A percentile compares a stretch with the other conserved stretches of the same genome.
phyloP scores from a whole-genome alignment of 2,888 invertebrate species.

The Drosophila testacea region DNA sequence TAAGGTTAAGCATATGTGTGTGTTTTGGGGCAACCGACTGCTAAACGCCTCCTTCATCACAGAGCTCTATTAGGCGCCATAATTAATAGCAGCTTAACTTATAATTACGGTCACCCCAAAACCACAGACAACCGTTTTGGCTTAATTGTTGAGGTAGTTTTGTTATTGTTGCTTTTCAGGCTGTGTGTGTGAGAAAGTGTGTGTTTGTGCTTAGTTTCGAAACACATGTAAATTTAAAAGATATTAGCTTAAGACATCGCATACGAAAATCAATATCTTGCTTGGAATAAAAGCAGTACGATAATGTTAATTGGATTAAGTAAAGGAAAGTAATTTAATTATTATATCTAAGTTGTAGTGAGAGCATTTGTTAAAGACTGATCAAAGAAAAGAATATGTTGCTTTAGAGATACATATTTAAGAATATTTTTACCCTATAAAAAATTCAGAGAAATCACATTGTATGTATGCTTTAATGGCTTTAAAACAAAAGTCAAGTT shows the following conservation, averaged over 20 bases:
- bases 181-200: neutral
- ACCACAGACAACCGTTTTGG: constrained; percentile 75
- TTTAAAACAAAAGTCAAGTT: neutral
- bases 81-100: constrained; percentile 82
- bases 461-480: neutral
- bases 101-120: constrained; percentile 79
- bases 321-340: neutral
- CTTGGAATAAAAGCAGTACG: neutral
- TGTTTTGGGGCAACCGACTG: constrained; percentile 12
- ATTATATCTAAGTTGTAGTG: neutral
- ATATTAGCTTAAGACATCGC: constrained; percentile 8
- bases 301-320: neutral
- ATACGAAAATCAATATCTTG: constrained; percentile 31
- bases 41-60: constrained; percentile 10
- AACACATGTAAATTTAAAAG: constrained; percentile 48
- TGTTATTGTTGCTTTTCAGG: constrained; percentile 30
- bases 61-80: constrained; percentile 67
- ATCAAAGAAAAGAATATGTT: neutral
- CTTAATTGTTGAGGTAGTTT: constrained; percentile 78
- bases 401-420: neutral
- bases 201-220: constrained; percentile 6
- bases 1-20: constrained; percentile 54
- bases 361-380: neutral
- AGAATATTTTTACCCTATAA: neutral
- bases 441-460: too few species aligned